phyloP scores from a whole-genome alignment of 2,888 invertebrate genomes.

The Cryptus armator region DNA sequence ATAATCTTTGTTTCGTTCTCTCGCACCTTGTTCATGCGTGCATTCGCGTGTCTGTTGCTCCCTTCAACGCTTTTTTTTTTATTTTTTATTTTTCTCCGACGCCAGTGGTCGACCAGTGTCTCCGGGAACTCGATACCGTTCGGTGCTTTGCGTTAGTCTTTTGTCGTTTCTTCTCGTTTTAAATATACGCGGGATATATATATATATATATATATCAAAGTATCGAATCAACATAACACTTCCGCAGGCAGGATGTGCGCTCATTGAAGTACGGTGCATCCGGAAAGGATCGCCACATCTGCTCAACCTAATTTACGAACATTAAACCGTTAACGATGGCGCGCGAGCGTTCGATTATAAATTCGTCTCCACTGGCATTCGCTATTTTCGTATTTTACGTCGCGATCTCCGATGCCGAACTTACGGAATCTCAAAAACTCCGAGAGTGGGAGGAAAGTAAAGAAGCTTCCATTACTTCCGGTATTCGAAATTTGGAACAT shows the following conservation, averaged over 20 bases:
- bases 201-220: background rate
- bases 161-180: conserved; percentile 13
- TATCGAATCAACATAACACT: conserved; percentile 1
- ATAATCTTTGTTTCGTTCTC: conserved; percentile 70
- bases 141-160: conserved; percentile 57
- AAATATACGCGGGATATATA: too few species aligned
- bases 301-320: background rate
- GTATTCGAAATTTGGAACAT: conserved; percentile 45
- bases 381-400: background rate
- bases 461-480: conserved; percentile 30
- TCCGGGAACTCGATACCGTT: conserved; percentile 71
- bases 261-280: conserved; percentile 1
- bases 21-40: conserved; percentile 73
- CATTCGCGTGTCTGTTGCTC: conserved; percentile 70
- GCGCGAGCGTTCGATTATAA: background rate
- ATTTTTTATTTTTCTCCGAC: conserved; percentile 69
- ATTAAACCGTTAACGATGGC: conserved; percentile 25
- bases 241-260: conserved; percentile 11
- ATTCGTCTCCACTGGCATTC: background rate
- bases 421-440: background rate
- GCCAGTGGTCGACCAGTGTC: conserved; percentile 72
- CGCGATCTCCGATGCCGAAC: conserved; percentile 10
- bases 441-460: background rate
- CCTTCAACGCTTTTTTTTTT: conserved; percentile 66
- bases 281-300: background rate